Base-by-base conservation (phyloP, 1,140 invertebrate genomes). In the Philaenus spumarius region DNA sequence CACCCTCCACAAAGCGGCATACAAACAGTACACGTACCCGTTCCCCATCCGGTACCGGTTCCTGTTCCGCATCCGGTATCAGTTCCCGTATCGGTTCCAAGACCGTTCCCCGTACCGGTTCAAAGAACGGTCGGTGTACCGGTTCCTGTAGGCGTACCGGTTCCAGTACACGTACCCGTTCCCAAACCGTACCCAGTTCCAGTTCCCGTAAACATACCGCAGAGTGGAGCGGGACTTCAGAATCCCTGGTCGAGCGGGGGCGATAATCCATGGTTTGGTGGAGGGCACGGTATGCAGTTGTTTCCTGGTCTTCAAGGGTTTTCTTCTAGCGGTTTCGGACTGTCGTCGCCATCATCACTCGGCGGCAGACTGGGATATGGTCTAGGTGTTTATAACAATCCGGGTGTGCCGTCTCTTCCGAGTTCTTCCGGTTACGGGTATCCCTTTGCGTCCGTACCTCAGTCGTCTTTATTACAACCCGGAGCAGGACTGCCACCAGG, bases 131-230 rank as follows among this genome's bases (percentile, higher is more conserved):
- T 71, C 14, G 66, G 71, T 67, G 39, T 69, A 56, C 75, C 68
- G 67, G 46, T 69, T 58, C 75, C 68, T 55, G 73, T 72, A 67
- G 53, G 73, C 63, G 67, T 77, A 14, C 73, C 78, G 58, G 71
- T 83, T 4, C 80, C 82, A 48, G 78, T 55, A 17, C 17, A 43
- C n/a, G 37, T 55, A n/a, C 37, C 52, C 2, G 52, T 55, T 3
- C 52, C 52, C 20, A 55, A 19, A 26, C 52, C 52, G 7, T 55
- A 79, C 58, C 77, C 78, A 30, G 77, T 81, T n/a, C 80, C 80
- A n/a, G 75, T 82, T 17, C 67, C 68, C 26, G 62, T 79, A 11
- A 67, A 71, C 42, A 62, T 67, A 2, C 70, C 71, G 26, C 61
- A 68, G 26, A 30, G 9, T 30, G 3, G 3, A 9, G 26, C 26